Evolutionary conservation across 2,113 vertebrate genomes (phyloP).

Genomic region (Circaetus gallicus): DNA sequence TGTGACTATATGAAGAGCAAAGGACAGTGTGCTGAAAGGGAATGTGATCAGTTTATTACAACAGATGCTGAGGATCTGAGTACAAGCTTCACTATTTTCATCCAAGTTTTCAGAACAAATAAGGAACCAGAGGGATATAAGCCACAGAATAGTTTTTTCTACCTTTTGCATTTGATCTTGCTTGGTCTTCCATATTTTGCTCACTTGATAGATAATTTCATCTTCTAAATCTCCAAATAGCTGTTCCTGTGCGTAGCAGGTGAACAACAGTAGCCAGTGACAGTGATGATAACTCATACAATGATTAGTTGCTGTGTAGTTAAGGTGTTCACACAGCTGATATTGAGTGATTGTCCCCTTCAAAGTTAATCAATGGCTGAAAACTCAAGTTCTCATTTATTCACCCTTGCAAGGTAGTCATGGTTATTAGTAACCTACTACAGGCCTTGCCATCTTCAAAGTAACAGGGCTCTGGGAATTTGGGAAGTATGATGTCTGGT

Average conservation of each 20-base stretch:
- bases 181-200: neutral
- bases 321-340: neutral
- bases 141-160: neutral
- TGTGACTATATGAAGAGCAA: neutral
- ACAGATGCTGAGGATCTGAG: neutral
- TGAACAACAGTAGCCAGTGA: neutral
- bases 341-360: neutral
- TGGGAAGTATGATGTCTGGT: no score
- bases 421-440: neutral
- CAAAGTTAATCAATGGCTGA: neutral
- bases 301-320: neutral
- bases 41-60: neutral
- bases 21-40: neutral
- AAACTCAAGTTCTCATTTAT: neutral
- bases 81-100: neutral
- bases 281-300: neutral
- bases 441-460: neutral
- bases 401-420: neutral
- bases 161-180: neutral
- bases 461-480: neutral
- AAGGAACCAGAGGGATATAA: neutral
- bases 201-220: neutral
- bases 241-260: neutral
- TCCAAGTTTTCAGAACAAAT: neutral
- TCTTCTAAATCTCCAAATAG: neutral